These are phyloP conservation scores for Platalea minor DNA, from an alignment of 2,797 vertebrate species.

Conservation along the genomic window DNA sequence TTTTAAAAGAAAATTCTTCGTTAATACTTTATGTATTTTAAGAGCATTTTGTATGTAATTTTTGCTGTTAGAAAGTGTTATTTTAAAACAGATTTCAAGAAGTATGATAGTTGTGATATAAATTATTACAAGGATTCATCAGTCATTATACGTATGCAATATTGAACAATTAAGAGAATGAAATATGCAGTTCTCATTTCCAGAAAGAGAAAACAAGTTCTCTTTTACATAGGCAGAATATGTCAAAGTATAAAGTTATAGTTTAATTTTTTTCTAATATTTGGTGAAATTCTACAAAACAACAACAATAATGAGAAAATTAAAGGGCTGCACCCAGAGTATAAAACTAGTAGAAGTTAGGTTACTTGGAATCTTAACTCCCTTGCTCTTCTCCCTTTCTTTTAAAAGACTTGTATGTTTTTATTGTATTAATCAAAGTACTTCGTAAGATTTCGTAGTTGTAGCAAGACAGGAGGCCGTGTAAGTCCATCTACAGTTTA, in stretches of 20 bases:
- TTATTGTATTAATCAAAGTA: not conserved
- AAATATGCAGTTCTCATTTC: not conserved
- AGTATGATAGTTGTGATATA: not conserved
- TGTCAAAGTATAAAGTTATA: conserved; percentile 18
- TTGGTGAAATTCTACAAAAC: conserved; percentile 49
- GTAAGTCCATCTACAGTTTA: not conserved
- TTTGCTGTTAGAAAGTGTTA: conserved; percentile 41
- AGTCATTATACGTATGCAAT: not conserved
- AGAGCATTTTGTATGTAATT: not conserved
- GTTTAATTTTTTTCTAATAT: not conserved
- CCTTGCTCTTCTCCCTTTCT: not conserved
- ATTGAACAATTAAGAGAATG: not conserved
- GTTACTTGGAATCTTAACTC: not conserved
- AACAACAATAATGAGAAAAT: conserved; percentile 39
- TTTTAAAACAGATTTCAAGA: conserved; percentile 26
- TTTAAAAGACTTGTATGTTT: not conserved
- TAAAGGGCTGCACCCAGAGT: conserved; percentile 23
- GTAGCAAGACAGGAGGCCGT: not conserved
- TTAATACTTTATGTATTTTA: not conserved
- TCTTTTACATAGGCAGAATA: conserved; percentile 45
- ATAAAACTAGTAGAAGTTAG: conserved; percentile 24
- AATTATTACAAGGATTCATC: conserved; percentile 2
- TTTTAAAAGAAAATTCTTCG: conserved; percentile 9
- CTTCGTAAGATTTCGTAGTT: not conserved
- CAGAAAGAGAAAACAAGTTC: conserved; percentile 22